phyloP scores from a whole-genome alignment of 1,140 invertebrate species.

The Aporrectodea caliginosa region DNA sequence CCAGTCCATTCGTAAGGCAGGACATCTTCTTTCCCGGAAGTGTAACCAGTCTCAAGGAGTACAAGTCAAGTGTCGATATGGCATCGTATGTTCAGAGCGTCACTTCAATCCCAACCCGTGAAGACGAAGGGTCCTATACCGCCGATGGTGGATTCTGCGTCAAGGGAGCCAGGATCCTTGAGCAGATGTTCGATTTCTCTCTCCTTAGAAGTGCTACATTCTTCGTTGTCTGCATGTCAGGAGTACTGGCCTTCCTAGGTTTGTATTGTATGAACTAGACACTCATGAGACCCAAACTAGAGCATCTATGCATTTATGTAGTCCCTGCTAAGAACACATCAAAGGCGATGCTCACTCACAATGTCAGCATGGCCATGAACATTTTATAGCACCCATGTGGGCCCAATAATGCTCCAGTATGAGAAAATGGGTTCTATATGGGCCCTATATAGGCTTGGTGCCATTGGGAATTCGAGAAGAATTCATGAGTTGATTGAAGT shows the following conservation, averaged over 20 bases:
- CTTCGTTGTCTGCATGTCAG: conserved; percentile 76
- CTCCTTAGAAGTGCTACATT: conserved; percentile 83
- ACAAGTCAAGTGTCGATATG: conserved; percentile 68
- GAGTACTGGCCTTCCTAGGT: conserved; percentile 89
- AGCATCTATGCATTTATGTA: too few species aligned
- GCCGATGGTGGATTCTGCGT: conserved; percentile 44
- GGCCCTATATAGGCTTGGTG: too few species aligned
- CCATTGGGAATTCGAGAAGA: too few species aligned
- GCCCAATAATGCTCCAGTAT: too few species aligned
- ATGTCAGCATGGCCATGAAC: too few species aligned
- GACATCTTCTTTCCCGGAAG: conserved; percentile 95
- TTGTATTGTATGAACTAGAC: too few species aligned
- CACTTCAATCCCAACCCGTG: conserved; percentile 23
- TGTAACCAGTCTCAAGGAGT: conserved; percentile 80
- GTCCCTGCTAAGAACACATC: too few species aligned
- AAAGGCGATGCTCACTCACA: too few species aligned
- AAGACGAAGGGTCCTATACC: background rate
- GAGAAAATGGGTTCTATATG: too few species aligned
- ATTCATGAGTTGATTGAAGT: too few species aligned
- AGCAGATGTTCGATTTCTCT: conserved; percentile 54
- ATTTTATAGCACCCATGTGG: too few species aligned
- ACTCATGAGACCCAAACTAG: too few species aligned
- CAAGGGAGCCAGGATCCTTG: conserved; percentile 69
- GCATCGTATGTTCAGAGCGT: conserved; percentile 59
- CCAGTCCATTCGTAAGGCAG: conserved; percentile 84